These are phyloP conservation scores for Spizella passerina DNA, from an alignment of 2,797 vertebrate species.

Conservation along the genomic window DNA sequence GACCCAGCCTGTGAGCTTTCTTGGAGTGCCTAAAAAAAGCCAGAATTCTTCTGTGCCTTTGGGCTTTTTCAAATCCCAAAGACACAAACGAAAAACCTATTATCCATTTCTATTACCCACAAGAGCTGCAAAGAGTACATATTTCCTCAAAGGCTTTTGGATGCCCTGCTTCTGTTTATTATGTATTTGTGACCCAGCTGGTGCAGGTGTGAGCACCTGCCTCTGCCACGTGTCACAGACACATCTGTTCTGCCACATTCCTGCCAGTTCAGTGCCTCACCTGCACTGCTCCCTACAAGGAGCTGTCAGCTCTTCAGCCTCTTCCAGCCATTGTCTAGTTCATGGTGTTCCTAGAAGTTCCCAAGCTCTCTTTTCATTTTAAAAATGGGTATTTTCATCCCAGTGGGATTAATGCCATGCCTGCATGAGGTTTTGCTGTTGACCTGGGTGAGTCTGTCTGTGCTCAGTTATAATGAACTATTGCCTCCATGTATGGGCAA, in stretches of 20 bases:
- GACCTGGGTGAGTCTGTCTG: background rate
- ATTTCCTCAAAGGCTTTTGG: background rate
- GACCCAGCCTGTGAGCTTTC: background rate
- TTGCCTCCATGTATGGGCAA: background rate
- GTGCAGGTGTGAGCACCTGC: background rate
- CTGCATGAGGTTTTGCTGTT: background rate
- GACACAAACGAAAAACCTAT: background rate
- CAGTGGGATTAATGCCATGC: background rate
- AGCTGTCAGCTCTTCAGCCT: background rate
- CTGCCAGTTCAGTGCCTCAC: background rate
- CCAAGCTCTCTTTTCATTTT: background rate
- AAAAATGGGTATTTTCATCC: background rate
- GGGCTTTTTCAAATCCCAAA: background rate
- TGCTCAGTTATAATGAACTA: background rate
- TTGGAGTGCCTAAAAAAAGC: background rate
- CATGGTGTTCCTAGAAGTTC: background rate
- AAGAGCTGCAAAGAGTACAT: background rate
- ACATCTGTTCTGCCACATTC: background rate
- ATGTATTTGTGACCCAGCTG: background rate
- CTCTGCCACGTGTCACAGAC: fast-evolving
- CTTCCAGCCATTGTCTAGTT: background rate
- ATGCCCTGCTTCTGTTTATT: background rate
- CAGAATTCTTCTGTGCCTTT: background rate
- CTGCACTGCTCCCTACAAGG: background rate
- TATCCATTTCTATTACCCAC: background rate